A percentile compares a stretch with the other conserved stretches of the same genome.
These are phyloP conservation scores for Melanophora roralis DNA, from an alignment of 2,888 invertebrate species.

Conservation along the genomic window DNA sequence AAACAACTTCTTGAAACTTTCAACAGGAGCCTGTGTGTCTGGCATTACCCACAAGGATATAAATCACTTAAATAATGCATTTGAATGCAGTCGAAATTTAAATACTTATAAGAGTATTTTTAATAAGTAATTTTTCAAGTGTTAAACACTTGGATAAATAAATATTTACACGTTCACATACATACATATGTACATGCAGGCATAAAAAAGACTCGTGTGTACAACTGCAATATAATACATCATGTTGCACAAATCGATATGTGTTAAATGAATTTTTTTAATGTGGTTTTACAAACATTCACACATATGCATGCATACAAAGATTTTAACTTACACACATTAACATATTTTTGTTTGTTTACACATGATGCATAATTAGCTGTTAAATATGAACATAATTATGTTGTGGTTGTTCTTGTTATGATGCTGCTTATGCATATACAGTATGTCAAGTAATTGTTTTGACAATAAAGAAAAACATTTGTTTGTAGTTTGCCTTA, in stretches of 20 bases:
- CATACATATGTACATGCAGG: background rate
- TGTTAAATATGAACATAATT: constrained; percentile 49
- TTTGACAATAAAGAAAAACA: no score
- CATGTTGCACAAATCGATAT: constrained; percentile 35
- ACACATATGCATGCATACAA: no score
- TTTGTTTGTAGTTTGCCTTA: no score
- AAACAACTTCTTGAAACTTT: constrained; percentile 63
- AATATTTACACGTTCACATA: background rate
- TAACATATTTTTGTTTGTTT: constrained; percentile 36
- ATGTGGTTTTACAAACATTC: constrained; percentile 16
- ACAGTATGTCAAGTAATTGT: no score
- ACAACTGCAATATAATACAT: constrained; percentile 20
- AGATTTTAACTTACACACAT: no score
- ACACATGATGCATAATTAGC: constrained; percentile 55
- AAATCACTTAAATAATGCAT: constrained; percentile 59
- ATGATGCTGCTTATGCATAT: background rate
- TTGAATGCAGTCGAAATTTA: constrained; percentile 34
- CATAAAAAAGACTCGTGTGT: no score
- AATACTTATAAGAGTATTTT: constrained; percentile 38
- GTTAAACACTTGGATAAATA: constrained; percentile 27
- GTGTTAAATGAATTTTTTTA: constrained; percentile 2
- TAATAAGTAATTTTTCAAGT: constrained; percentile 53
- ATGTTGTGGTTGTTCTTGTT: constrained; percentile 38
- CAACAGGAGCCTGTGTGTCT: constrained; percentile 65
- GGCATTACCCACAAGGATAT: constrained; percentile 60